These are phyloP conservation scores for Alexandromys fortis DNA, from an alignment of 2,113 vertebrate species.

Conservation along the genomic window DNA sequence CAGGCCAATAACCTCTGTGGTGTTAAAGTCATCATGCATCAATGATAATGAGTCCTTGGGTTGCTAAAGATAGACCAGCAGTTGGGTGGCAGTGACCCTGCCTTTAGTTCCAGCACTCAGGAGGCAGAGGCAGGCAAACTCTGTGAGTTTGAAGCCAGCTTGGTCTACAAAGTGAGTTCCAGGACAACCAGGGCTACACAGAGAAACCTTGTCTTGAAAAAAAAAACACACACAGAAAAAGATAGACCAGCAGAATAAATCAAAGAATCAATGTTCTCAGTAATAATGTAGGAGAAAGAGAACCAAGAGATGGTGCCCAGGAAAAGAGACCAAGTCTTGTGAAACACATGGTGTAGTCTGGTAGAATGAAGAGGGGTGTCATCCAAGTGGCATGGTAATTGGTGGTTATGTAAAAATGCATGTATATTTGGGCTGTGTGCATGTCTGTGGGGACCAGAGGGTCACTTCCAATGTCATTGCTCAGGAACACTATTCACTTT, in stretches of 20 bases:
- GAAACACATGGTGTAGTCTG: background rate
- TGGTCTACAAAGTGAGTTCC: background rate
- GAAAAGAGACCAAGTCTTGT: rapidly evolving
- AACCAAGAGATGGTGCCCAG: background rate
- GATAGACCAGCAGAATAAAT: background rate
- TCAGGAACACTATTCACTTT: background rate
- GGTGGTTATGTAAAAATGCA: too few species aligned
- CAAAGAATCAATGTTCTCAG: background rate
- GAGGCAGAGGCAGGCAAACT: background rate
- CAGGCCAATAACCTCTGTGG: background rate
- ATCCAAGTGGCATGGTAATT: background rate
- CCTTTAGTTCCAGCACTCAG: background rate
- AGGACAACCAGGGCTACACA: background rate
- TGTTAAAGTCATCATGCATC: background rate
- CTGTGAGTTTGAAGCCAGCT: background rate
- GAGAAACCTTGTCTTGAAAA: background rate
- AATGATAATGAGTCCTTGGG: background rate
- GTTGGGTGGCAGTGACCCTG: background rate
- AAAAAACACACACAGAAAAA: background rate
- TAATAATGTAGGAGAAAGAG: too few species aligned
- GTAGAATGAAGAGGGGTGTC: background rate
- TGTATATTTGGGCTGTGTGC: background rate
- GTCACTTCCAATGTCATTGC: background rate
- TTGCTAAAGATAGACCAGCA: background rate
- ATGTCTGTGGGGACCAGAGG: background rate